Percentiles rank a stretch among this genome's conserved stretches.
Conservation (phyloP, 92 coral and sea anemone genomes). For the Epizoanthus fatuus region DNA sequence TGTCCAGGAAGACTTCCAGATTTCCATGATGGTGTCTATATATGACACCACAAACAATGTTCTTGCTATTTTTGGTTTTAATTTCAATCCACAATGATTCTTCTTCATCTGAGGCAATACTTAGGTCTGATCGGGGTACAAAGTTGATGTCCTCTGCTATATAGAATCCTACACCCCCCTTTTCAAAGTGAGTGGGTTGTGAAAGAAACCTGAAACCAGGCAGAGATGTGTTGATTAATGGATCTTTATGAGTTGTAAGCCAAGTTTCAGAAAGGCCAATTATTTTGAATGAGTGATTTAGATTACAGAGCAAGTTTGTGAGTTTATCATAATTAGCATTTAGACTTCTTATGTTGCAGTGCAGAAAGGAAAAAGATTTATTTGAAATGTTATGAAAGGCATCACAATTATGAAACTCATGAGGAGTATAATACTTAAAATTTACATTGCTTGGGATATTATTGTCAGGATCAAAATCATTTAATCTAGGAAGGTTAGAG, state of each 20-base stretch:
- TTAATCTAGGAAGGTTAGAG: conserved; percentile 14
- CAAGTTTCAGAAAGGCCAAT: background rate
- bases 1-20: conserved; percentile 14
- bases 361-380: conserved; percentile 12
- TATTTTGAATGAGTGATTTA: too few relatives aligned
- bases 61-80: too few relatives aligned
- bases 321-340: too few relatives aligned
- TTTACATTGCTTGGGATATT: conserved; percentile 3
- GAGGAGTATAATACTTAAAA: conserved; percentile 21
- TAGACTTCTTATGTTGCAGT: too few relatives aligned
- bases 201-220: conserved; percentile 45
- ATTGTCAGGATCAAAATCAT: conserved; percentile 22
- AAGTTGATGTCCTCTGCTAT: conserved; percentile 20
- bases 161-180: conserved; percentile 54
- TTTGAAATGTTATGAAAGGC: conserved; percentile 27
- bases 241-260: conserved; percentile 16
- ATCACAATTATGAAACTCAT: conserved; percentile 24
- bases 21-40: conserved; percentile 45
- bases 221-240: background rate
- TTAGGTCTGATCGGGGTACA: background rate
- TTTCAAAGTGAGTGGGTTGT: conserved; percentile 37
- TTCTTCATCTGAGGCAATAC: background rate
- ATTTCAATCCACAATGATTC: background rate
- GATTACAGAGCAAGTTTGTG: too few relatives aligned
- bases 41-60: conserved; percentile 18